A percentile compares a stretch with the other conserved stretches of the same genome.
Conservation (phyloP, 2,797 vertebrate genomes). For the Phylloscopus collybita region DNA sequence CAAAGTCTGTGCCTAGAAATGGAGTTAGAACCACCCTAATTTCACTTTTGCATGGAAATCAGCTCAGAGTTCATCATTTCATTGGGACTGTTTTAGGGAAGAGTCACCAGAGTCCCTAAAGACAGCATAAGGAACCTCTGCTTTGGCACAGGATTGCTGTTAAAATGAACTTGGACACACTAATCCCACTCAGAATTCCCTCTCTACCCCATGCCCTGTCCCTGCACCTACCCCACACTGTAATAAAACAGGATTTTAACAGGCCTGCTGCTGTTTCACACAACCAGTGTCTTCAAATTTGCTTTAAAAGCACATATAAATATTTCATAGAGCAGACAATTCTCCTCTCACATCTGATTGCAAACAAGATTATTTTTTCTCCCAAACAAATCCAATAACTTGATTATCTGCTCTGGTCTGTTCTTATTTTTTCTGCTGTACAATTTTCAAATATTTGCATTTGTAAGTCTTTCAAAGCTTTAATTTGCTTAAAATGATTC, state of each 20-base stretch:
- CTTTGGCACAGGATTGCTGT: neutral
- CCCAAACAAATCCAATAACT: conserved; percentile 38
- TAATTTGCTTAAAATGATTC: conserved; percentile 64
- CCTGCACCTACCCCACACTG: accelerated
- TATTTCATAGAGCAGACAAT: conserved; percentile 33
- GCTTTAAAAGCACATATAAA: conserved; percentile 41
- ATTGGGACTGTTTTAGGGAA: neutral
- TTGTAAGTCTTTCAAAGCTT: conserved; percentile 56
- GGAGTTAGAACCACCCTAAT: neutral
- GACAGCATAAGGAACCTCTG: accelerated
- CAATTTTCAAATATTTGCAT: conserved; percentile 52
- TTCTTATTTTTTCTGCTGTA: neutral
- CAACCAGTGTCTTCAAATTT: conserved; percentile 21
- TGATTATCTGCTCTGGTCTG: conserved; percentile 23
- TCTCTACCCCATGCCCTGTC: neutral
- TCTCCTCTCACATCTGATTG: neutral
- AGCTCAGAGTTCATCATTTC: neutral
- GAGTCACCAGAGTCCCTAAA: neutral
- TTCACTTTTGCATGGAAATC: neutral
- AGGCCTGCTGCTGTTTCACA: neutral
- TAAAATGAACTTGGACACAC: accelerated
- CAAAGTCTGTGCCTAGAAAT: neutral
- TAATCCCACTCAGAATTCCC: neutral
- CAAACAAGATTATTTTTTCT: conserved; percentile 4
- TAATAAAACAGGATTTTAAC: neutral